Base-by-base conservation (phyloP, 2,797 vertebrate genomes). In the Pseudopleuronectes americanus region DNA sequence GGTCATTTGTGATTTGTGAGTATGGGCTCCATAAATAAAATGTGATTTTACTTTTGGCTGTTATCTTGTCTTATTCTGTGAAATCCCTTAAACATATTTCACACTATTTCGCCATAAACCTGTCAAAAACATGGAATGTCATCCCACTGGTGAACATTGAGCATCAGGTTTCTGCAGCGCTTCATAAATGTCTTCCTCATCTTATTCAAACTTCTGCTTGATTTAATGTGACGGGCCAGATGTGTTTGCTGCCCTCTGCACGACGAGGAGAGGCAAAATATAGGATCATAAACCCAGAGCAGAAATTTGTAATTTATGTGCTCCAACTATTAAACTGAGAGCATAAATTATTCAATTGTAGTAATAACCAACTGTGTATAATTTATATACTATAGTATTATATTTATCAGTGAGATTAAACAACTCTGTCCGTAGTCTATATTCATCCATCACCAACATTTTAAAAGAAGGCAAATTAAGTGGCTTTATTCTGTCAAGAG, bases 181-280 rank as follows among this genome's bases (percentile, higher is more conserved):
- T n/a, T 36, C 52, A 41, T 56, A 64, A 71, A 67, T 7, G n/a
- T 68, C 26, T 33, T 71, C 59, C 21, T 48, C 4, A 21, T 41
- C 9, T 21, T 57, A 49, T 48, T 61, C 49, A 53, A 64, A 72
- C 51, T 6, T 49, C n/a, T 10, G 22, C 26, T 10, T 36, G 4
- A 55, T 10, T 62, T 6, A 41, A 6, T 4, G 21, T 8, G 4
- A 28, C 12, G 13, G 4, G 2, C 45, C 43, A 57, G 45, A 33
- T n/a, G 16, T 1, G 4, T 59, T 17, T 59, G 51, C 38, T 57
- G 51, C 43, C 49, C 16, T 47, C 17, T 16, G n/a, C 31, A 31
- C 57, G 33, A 41, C 23, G 4, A 13, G 3, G 23, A n/a, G 23
- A 61, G 33, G n/a, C 33, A 8, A 28, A 28, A 72, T 52, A 63